These are phyloP conservation scores for Scolanthus callimorphus DNA, from an alignment of 92 coral and sea anemone species.

Conservation along the genomic window DNA sequence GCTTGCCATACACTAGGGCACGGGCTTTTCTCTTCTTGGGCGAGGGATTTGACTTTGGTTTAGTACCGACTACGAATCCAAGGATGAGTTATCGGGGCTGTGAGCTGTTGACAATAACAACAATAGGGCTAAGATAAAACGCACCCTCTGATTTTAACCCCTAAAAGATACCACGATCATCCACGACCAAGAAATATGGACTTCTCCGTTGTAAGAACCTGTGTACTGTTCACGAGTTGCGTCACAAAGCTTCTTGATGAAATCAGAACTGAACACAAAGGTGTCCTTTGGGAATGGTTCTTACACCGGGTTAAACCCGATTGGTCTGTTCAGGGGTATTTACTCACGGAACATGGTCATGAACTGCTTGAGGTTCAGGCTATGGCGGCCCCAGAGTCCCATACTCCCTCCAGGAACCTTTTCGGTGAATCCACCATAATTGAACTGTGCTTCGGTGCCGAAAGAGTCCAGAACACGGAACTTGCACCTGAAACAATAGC, in stretches of 20 bases:
- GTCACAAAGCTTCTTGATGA: too few relatives aligned
- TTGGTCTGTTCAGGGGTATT: too few relatives aligned
- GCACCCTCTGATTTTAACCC: too few relatives aligned
- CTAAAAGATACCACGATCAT: too few relatives aligned
- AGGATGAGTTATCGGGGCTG: slow-evolving; percentile 97
- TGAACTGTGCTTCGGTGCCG: slow-evolving; percentile 98
- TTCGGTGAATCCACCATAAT: slow-evolving; percentile 69
- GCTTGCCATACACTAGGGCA: slow-evolving; percentile 93
- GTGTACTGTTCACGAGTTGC: too few relatives aligned
- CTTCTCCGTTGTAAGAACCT: too few relatives aligned
- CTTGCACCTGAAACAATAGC: slow-evolving; percentile 59
- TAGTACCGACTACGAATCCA: slow-evolving; percentile 88
- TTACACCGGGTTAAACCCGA: too few relatives aligned
- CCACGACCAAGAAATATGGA: too few relatives aligned
- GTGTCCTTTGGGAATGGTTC: too few relatives aligned
- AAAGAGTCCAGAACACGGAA: slow-evolving; percentile 92
- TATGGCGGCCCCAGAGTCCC: slow-evolving; percentile 83
- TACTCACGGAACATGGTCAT: slow-evolving; percentile 99
- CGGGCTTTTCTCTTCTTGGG: slow-evolving; percentile 33
- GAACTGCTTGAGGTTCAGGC: slow-evolving; percentile 76
- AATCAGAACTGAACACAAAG: too few relatives aligned
- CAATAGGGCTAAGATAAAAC: too few relatives aligned
- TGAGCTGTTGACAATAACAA: too few relatives aligned
- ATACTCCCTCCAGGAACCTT: slow-evolving; percentile 63
- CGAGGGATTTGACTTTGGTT: slow-evolving; percentile 17